phyloP scores from a whole-genome alignment of 1,140 invertebrate genomes.

The Brachionus asplanchnoidis region DNA sequence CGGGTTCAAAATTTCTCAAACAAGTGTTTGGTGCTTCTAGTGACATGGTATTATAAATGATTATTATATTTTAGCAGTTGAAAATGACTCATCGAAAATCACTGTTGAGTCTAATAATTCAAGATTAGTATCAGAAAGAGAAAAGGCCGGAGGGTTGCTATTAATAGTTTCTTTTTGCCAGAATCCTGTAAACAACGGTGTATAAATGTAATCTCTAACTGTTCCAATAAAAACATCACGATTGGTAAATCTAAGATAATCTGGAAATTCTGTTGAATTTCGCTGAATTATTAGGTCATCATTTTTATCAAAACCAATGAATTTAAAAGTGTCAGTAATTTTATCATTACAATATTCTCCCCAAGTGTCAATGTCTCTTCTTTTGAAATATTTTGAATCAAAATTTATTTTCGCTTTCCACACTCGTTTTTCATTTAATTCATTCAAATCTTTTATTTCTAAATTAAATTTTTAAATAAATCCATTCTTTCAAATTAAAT shows the following conservation, averaged over 20 bases:
- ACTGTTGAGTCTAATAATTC: no score
- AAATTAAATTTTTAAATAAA: no score
- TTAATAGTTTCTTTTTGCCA: not conserved
- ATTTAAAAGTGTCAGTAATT: not conserved
- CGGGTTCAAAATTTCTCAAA: no score
- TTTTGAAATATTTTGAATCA: not conserved
- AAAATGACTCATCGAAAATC: no score
- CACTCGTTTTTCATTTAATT: not conserved
- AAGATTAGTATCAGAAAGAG: no score
- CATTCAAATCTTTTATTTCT: not conserved
- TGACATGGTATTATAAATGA: no score
- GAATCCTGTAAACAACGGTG: not conserved
- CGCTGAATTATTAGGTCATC: not conserved
- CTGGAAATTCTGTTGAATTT: not conserved
- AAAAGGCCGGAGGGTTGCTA: no score
- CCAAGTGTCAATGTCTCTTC: not conserved
- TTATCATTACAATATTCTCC: not conserved
- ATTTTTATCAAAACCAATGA: not conserved
- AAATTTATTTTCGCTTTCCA: not conserved
- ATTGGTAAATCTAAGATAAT: not conserved
- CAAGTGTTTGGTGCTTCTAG: conserved; percentile 42
- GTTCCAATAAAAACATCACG: not conserved
- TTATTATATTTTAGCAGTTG: no score
- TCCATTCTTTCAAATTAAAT: no score
- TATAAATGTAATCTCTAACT: not conserved